Percentiles rank a stretch among this genome's conserved stretches.
These are phyloP conservation scores for Drosophila lacicola DNA, from an alignment of 2,888 invertebrate species.

Conservation along the genomic window DNA sequence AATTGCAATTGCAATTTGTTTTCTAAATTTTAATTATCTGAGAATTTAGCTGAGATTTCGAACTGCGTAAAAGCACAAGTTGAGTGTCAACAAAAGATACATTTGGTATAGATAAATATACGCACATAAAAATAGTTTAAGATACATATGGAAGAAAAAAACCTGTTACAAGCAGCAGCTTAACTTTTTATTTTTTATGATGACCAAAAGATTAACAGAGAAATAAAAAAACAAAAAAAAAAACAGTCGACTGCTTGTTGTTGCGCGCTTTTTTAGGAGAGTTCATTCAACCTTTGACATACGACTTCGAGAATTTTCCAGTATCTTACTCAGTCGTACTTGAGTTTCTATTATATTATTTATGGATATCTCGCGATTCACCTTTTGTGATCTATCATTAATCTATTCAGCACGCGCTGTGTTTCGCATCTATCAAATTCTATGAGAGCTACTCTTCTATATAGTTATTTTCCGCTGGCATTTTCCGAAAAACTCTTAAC, in stretches of 20 bases:
- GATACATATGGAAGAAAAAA: constrained; percentile 22
- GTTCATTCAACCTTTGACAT: constrained; percentile 35
- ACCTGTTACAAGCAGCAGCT: constrained; percentile 39
- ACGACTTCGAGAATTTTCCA: constrained; percentile 24
- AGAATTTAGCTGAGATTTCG: neutral
- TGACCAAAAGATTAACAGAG: constrained; percentile 22
- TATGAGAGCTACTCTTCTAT: constrained; percentile 16
- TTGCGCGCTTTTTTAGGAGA: constrained; percentile 3
- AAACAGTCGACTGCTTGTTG: neutral
- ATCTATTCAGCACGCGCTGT: constrained; percentile 31
- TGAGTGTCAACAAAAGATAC: constrained; percentile 3
- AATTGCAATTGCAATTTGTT: constrained; percentile 7
- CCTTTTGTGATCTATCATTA: constrained; percentile 19
- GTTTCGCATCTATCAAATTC: constrained; percentile 40
- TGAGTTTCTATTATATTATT: constrained; percentile 12
- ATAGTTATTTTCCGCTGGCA: constrained; percentile 17
- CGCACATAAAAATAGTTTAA: constrained; percentile 11
- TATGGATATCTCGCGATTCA: constrained; percentile 12
- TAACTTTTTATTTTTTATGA: constrained; percentile 9
- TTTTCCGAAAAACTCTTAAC: constrained; percentile 6
- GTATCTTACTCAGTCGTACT: constrained; percentile 16
- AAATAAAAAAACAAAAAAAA: neutral
- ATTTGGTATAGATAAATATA: neutral
- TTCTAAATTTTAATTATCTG: constrained; percentile 5
- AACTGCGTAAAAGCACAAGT: constrained; percentile 25